A percentile compares a stretch with the other conserved stretches of the same genome.
phyloP scores from a whole-genome alignment of 2,888 invertebrate species.

The Nomada ruficornis region DNA sequence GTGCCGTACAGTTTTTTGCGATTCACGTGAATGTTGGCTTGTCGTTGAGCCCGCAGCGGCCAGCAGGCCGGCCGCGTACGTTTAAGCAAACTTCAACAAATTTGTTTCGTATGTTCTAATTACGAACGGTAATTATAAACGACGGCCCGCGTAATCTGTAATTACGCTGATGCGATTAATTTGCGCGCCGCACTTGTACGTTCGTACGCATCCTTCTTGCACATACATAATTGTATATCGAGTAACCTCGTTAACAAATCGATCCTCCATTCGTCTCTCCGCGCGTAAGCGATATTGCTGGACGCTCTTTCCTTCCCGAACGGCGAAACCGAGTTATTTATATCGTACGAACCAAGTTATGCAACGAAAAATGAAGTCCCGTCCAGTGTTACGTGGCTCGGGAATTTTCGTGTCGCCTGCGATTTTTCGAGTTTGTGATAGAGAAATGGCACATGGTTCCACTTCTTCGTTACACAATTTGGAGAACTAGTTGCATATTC shows the following conservation, averaged over 20 bases:
- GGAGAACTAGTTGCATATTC: background rate
- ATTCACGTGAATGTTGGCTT: slow-evolving; percentile 20
- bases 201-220: slow-evolving; percentile 18
- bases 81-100: slow-evolving; percentile 26
- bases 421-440: background rate
- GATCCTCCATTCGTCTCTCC: background rate
- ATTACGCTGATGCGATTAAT: slow-evolving; percentile 47
- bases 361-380: background rate
- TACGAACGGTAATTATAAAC: slow-evolving; percentile 33
- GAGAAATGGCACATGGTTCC: too few species aligned
- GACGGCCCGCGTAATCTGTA: slow-evolving; percentile 27
- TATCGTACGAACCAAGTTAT: background rate
- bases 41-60: slow-evolving; percentile 27
- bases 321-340: background rate
- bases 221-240: background rate
- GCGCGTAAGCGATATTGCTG: background rate
- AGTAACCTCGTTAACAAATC: slow-evolving; percentile 16
- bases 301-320: background rate
- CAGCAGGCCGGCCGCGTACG: background rate
- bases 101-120: slow-evolving; percentile 30
- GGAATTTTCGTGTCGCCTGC: background rate
- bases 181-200: slow-evolving; percentile 26
- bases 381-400: background rate
- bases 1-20: slow-evolving; percentile 44
- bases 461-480: background rate